phyloP scores from a whole-genome alignment of 2,113 vertebrate genomes.

The Strix uralensis region DNA sequence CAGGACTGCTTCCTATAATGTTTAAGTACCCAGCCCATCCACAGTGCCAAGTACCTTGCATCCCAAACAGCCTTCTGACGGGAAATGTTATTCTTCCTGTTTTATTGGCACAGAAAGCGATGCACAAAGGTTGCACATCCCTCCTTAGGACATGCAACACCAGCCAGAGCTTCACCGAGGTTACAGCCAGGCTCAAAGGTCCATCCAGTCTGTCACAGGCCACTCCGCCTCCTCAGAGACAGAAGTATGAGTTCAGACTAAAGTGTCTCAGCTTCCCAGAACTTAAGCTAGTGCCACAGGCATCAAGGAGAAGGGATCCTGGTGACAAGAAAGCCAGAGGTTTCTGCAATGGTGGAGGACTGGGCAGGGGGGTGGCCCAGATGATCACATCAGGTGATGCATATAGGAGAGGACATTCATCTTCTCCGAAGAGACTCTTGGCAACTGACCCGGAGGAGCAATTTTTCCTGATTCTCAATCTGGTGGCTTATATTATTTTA shows the following conservation, averaged over 20 bases:
- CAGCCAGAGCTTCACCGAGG: neutral
- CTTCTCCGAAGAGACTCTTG: neutral
- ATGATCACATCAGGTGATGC: neutral
- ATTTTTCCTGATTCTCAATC: neutral
- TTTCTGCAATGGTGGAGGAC: neutral
- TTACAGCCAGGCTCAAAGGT: neutral
- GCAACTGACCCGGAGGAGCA: neutral
- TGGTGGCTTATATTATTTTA: neutral
- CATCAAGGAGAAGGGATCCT: neutral
- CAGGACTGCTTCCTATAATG: neutral
- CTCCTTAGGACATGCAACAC: neutral
- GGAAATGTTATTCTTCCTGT: neutral
- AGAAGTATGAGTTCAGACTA: neutral
- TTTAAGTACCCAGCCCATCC: neutral
- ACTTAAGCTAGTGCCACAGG: neutral
- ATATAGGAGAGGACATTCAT: neutral
- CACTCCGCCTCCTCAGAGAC: neutral
- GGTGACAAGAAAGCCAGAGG: neutral
- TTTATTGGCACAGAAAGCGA: neutral
- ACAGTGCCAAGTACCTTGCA: neutral
- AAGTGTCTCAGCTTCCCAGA: neutral
- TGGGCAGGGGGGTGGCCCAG: neutral
- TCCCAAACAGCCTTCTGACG: neutral
- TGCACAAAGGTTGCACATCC: neutral
- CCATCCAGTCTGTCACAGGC: neutral